Evolutionary conservation across 2,888 invertebrate species (phyloP), one percentile per base, ranked within the genome.

Genomic region (Gisinianus flammeolus): DNA sequence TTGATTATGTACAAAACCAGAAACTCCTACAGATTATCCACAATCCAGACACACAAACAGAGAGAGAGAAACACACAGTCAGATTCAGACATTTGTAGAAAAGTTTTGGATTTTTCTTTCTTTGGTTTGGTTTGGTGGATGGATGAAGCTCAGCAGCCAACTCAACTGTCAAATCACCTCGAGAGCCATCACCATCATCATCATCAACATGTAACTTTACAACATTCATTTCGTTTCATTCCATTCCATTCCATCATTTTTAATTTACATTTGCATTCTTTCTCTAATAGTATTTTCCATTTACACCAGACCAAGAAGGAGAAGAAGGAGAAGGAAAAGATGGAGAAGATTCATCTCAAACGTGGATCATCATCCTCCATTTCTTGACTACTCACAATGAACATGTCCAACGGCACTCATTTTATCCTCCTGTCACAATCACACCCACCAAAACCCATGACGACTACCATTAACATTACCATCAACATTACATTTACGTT

Each of bases 361-460:
- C n/a, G n/a, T n/a, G n/a, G n/a, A n/a, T n/a, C n/a, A n/a, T n/a
- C n/a, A n/a, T n/a, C n/a, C n/a, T n/a, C n/a, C n/a, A n/a, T n/a
- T n/a, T n/a, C n/a, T n/a, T n/a, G n/a, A n/a, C n/a, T n/a, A n/a
- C n/a, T n/a, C n/a, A n/a, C n/a, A n/a, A n/a, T n/a, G n/a, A n/a
- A n/a, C n/a, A n/a, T n/a, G n/a, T n/a, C n/a, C n/a, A n/a, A n/a
- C n/a, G n/a, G n/a, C n/a, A n/a, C n/a, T n/a, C n/a, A n/a, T n/a
- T n/a, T n/a, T 69, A 24, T 28, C 4, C 26, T 68, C 31, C 75
- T 79, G 70, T 75, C 74, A 79, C 75, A 75, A 79, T 79, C 79
- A 79, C 75, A 79, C 75, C 79, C 79, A 75, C 77, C 66, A 70
- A 75, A 70, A 68, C 54, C 24, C 52, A 56, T 74, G 78, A 74